Conservation (phyloP, 2,113 vertebrate species). For the Montifringilla adamsi region DNA sequence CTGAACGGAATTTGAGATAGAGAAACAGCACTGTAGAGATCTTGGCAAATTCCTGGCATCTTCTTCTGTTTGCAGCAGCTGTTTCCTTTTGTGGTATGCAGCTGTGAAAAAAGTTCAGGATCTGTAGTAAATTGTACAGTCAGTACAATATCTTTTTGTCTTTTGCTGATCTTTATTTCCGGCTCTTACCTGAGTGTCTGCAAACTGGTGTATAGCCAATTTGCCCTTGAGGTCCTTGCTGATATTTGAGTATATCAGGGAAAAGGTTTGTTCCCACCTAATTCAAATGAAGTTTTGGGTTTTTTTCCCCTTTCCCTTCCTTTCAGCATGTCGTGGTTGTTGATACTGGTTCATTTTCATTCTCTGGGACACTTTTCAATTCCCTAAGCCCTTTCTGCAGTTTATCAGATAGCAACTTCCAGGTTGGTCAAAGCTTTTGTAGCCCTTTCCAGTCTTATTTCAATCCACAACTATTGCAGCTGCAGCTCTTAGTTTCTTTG, state of each 20-base stretch:
- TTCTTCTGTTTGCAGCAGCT: constrained; percentile 35
- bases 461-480: constrained; percentile 31
- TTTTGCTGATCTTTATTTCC: constrained; percentile 46
- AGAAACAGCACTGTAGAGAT: neutral
- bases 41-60: constrained; percentile 39
- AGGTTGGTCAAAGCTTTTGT: constrained; percentile 44
- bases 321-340: neutral
- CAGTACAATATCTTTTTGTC: constrained; percentile 42
- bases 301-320: neutral
- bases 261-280: constrained; percentile 8
- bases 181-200: constrained; percentile 26
- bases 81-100: constrained; percentile 40
- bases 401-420: constrained; percentile 40
- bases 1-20: neutral
- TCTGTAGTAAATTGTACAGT: constrained; percentile 16
- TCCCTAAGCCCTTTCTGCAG: constrained; percentile 15
- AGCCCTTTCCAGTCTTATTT: constrained; percentile 11
- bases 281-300: neutral
- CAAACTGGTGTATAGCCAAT: neutral
- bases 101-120: constrained; percentile 41
- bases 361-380: neutral
- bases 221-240: constrained; percentile 43
- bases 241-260: constrained; percentile 13
- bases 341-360: constrained; percentile 23
- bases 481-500: constrained; percentile 6